These are phyloP conservation scores for Phalacrocorax carbo DNA, from an alignment of 2,113 vertebrate species.

Conservation along the genomic window DNA sequence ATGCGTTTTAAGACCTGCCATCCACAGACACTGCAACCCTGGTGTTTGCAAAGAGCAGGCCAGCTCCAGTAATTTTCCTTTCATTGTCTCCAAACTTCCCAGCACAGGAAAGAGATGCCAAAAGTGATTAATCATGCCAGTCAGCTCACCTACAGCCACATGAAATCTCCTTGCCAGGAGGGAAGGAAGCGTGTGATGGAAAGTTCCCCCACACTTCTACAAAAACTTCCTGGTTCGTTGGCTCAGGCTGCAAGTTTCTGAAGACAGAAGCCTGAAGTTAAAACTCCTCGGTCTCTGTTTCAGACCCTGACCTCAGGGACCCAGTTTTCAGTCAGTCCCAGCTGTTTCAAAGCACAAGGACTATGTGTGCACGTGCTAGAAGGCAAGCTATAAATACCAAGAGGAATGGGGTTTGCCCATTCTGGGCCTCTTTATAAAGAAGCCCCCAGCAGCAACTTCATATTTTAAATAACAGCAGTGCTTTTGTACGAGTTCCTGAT, in stretches of 20 bases:
- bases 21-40: background rate
- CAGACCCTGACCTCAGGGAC: background rate
- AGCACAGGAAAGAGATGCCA: background rate
- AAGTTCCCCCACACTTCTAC: background rate
- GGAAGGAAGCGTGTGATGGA: background rate
- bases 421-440: background rate
- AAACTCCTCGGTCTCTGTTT: background rate
- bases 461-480: constrained; percentile 32
- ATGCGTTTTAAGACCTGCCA: background rate
- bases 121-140: background rate
- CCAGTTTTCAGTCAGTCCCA: background rate
- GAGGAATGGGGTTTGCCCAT: background rate
- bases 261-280: background rate
- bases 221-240: background rate
- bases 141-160: background rate
- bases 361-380: background rate
- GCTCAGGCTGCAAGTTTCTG: background rate
- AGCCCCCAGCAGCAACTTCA: constrained; percentile 19
- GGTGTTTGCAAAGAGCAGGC: background rate
- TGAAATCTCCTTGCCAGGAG: background rate
- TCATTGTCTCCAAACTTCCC: background rate
- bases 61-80: background rate
- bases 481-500: constrained; percentile 20
- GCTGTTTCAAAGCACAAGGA: background rate
- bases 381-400: constrained; percentile 17